A percentile compares a stretch with the other conserved stretches of the same genome.
phyloP scores from a whole-genome alignment of 2,113 vertebrate species.

The Pseudolaguvia tuberculata region DNA sequence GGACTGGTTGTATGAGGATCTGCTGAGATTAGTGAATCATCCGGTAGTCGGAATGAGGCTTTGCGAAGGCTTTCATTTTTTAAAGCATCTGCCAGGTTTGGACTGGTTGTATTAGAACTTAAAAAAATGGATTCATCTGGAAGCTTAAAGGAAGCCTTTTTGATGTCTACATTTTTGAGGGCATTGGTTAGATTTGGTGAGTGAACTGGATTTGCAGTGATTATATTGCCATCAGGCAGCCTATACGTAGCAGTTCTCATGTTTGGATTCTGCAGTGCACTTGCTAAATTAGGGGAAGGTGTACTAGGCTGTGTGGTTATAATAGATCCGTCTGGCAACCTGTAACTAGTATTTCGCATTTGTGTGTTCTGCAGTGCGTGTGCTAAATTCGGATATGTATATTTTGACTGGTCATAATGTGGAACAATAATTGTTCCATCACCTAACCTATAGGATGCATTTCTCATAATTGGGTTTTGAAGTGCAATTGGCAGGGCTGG shows the following conservation, averaged over 20 bases:
- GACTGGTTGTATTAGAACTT: conserved; percentile 55
- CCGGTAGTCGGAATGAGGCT: conserved; percentile 54
- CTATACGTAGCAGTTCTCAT: conserved; percentile 60
- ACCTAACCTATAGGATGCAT: conserved; percentile 63
- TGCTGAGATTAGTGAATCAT: conserved; percentile 54
- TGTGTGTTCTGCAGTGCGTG: conserved; percentile 47
- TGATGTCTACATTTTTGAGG: conserved; percentile 52
- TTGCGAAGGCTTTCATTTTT: conserved; percentile 67
- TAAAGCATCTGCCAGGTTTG: conserved; percentile 59
- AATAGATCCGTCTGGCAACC: conserved; percentile 47
- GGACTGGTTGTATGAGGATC: conserved; percentile 57
- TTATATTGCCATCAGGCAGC: conserved; percentile 48
- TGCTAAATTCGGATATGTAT: conserved; percentile 41
- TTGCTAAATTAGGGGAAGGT: conserved; percentile 42
- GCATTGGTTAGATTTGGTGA: conserved; percentile 56
- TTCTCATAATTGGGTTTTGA: conserved; percentile 64
- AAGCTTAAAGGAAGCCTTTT: conserved; percentile 49
- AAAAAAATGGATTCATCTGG: conserved; percentile 45
- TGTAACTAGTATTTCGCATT: conserved; percentile 40
- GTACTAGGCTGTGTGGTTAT: conserved; percentile 29
- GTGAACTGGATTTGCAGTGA: conserved; percentile 54
- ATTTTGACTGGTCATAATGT: conserved; percentile 33
- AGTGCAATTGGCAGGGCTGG: conserved; percentile 63
- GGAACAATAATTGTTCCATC: conserved; percentile 67
- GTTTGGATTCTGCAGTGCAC: conserved; percentile 58